Evolutionary conservation across 1,140 invertebrate genomes (phyloP), one percentile per base, ranked within the genome.

Genomic region (Zaprionus gabonicus): DNA sequence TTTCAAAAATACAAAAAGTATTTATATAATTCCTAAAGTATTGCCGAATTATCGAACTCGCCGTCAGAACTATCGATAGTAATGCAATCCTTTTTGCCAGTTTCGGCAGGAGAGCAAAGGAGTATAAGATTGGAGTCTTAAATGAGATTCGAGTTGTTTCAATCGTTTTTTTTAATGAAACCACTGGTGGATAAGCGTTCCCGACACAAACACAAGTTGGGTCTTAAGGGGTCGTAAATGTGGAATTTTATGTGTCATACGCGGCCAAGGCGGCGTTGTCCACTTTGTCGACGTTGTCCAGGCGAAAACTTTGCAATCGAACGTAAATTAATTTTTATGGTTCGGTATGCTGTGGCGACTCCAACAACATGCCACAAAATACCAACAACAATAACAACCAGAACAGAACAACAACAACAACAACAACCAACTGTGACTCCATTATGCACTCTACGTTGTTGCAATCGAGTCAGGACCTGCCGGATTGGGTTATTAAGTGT

Each of bases 251-350:
- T 88, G 84, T 90, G 85, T 84, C 85, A 84, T 84, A 75, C 64
- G 71, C 62, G 67, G 62, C 64, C 64, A 66, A 58, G 67, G 62
- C 68, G 66, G 53, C 59, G 70, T 62, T 73, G 60, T 77, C 62
- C 70, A 72, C 69, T 17, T 44, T 44, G 41, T 44, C 41, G n/a
- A 46, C 41, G n/a, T 17, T 46, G 20, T 56, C 49, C 57, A 71
- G 57, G 71, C 81, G 81, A 88, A 87, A 90, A 80, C 69, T 83
- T 81, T 66, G 85, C 85, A 85, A 90, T 84, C 85, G 84, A 90
- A 85, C 81, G 78, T 88, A 88, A 88, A 88, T 90, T 88, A 90
- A 84, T 79, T 90, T 88, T 88, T 85, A 88, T 88, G 85, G 57
- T 67, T 59, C 64, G 74, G 72, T 69, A 71, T 77, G 46, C 36